Evolutionary conservation across 2,888 invertebrate genomes (phyloP).

Genomic region (Drosophila helvetica): DNA sequence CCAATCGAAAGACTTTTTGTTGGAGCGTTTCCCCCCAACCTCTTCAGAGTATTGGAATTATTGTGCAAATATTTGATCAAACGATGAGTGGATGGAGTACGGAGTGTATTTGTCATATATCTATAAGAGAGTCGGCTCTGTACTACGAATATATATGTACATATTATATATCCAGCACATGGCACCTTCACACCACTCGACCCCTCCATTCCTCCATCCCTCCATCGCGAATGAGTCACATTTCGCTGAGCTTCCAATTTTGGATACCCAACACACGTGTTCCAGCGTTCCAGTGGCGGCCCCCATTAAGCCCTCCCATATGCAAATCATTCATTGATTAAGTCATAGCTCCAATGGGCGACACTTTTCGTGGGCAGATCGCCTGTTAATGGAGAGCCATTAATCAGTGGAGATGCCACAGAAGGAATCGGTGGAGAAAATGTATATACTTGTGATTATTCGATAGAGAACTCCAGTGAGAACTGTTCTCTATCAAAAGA

Average conservation of each 20-base stretch:
- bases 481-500: too few relatives aligned
- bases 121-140: neutral
- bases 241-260: slow-evolving; percentile 13
- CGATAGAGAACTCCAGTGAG: neutral
- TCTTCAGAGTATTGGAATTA: slow-evolving; percentile 37
- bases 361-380: slow-evolving; percentile 35
- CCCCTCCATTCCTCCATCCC: neutral
- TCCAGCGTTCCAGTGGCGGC: slow-evolving; percentile 8
- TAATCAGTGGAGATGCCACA: slow-evolving; percentile 30
- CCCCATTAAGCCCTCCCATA: slow-evolving; percentile 25
- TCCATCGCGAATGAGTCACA: slow-evolving; percentile 44
- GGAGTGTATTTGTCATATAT: slow-evolving; percentile 30
- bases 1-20: too few relatives aligned
- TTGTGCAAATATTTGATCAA: slow-evolving; percentile 63
- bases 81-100: slow-evolving; percentile 26
- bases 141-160: neutral
- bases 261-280: slow-evolving; percentile 32
- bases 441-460: too few relatives aligned
- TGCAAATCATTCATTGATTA: slow-evolving; percentile 37
- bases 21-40: neutral
- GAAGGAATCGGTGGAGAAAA: neutral
- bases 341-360: slow-evolving; percentile 24
- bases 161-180: neutral
- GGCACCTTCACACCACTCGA: neutral
- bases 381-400: slow-evolving; percentile 28